phyloP scores from a whole-genome alignment of 2,113 vertebrate species.

The Ranitomeya variabilis region DNA sequence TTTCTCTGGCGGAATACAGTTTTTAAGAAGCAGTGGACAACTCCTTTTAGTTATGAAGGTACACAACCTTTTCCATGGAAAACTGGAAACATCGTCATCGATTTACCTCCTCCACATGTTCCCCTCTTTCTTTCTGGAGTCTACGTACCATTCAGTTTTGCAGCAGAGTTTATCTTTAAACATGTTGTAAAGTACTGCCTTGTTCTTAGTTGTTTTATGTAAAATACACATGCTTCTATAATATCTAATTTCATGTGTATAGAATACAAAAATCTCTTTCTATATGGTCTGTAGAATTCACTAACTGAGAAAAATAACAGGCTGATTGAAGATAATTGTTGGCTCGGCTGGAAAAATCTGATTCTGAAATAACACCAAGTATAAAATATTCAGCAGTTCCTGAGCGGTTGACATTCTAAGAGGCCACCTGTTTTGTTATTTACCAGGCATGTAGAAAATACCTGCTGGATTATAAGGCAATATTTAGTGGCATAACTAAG shows the following conservation, averaged over 20 bases:
- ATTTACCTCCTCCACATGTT: too few species aligned
- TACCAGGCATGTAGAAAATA: conserved; percentile 18
- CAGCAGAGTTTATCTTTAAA: neutral
- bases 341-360: conserved; percentile 28
- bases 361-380: conserved; percentile 28
- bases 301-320: conserved; percentile 26
- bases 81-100: too few species aligned
- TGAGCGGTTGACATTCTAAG: conserved; percentile 27
- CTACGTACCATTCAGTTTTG: neutral
- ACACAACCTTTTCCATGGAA: too few species aligned
- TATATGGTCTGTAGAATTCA: conserved; percentile 10
- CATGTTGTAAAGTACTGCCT: neutral
- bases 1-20: too few species aligned
- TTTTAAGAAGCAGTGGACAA: too few species aligned
- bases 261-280: neutral
- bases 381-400: conserved; percentile 45
- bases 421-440: conserved; percentile 32
- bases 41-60: too few species aligned
- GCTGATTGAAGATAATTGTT: conserved; percentile 29
- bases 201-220: neutral
- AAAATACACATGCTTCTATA: neutral
- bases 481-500: neutral
- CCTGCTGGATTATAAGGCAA: conserved; percentile 19
- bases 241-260: conserved; percentile 17
- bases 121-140: too few species aligned